phyloP scores from a whole-genome alignment of 2,888 invertebrate genomes.

The Homarus gammarus region DNA sequence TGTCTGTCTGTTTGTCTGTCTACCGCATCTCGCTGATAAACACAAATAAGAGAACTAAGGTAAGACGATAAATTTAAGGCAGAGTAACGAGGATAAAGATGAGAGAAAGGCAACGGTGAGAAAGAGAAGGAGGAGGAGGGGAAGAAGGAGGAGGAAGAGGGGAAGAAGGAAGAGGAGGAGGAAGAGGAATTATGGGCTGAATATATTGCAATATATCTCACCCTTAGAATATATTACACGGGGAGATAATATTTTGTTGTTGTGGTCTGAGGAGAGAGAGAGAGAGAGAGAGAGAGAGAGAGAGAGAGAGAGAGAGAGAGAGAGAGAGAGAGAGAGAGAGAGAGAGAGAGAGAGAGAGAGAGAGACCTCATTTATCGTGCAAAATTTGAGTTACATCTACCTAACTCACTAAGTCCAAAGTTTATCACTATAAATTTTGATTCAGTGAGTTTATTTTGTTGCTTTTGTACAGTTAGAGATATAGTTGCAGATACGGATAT shows the following conservation, averaged over 20 bases:
- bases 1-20: no score
- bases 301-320: conserved; percentile 40
- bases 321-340: conserved; percentile 41
- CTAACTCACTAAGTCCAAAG: no score
- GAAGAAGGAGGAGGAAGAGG: conserved; percentile 9
- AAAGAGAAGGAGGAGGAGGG: not conserved
- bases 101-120: no score
- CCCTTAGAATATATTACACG: not conserved
- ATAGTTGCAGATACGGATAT: no score
- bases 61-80: not conserved
- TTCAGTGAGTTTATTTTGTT: no score
- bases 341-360: conserved; percentile 26
- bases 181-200: not conserved
- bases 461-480: no score
- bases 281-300: not conserved
- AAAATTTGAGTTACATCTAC: no score
- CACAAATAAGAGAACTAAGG: no score
- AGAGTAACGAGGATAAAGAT: not conserved
- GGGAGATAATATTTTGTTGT: not conserved
- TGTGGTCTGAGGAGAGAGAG: not conserved
- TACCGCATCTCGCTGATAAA: no score
- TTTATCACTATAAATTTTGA: no score
- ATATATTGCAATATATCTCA: not conserved
- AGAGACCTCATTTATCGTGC: no score
- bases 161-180: not conserved